Evolutionary conservation across 1,140 invertebrate genomes (phyloP).

Genomic region (Lysiphlebus fabarum): DNA sequence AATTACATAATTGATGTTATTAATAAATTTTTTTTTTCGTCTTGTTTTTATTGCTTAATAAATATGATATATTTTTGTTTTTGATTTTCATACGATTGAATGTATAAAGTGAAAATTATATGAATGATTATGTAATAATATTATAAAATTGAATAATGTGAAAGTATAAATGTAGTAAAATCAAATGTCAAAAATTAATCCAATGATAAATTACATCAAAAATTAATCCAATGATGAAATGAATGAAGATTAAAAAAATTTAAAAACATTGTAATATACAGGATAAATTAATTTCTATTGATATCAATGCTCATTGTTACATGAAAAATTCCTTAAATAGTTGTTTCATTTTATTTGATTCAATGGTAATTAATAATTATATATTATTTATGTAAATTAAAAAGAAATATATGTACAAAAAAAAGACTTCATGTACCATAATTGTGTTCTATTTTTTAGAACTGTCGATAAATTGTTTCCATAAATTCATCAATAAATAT

Average conservation of each 20-base stretch:
- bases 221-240: slow-evolving; percentile 22
- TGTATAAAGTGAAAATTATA: slow-evolving; percentile 27
- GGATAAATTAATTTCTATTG: slow-evolving; percentile 38
- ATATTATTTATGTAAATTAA: slow-evolving; percentile 5
- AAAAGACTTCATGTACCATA: background rate
- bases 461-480: no score
- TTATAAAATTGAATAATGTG: slow-evolving; percentile 26
- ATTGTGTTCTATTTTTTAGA: no score
- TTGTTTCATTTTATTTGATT: background rate
- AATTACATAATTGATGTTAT: no score
- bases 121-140: slow-evolving; percentile 17
- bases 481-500: no score
- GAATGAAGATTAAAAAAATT: slow-evolving; percentile 20
- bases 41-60: no score
- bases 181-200: slow-evolving; percentile 2
- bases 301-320: slow-evolving; percentile 30
- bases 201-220: slow-evolving; percentile 19
- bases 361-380: slow-evolving; percentile 15
- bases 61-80: no score
- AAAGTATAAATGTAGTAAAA: slow-evolving; percentile 24
- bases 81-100: slow-evolving; percentile 16
- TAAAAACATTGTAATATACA: slow-evolving; percentile 38
- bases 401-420: slow-evolving; percentile 1
- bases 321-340: slow-evolving; percentile 24
- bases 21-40: no score